A percentile compares a stretch with the other conserved stretches of the same genome.
phyloP scores from a whole-genome alignment of 2,113 vertebrate genomes.

The Hyla sarda region DNA sequence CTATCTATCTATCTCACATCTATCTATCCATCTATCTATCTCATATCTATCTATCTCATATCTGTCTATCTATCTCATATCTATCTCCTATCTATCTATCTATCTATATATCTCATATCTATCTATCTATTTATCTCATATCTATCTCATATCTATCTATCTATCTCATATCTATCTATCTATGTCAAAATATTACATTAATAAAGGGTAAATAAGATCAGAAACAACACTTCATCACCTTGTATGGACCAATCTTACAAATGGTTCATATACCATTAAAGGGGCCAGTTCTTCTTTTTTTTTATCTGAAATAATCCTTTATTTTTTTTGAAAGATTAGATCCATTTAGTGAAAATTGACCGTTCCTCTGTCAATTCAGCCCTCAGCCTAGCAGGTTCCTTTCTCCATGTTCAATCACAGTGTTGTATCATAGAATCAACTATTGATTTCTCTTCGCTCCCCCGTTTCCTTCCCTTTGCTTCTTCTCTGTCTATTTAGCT shows the following conservation, averaged over 20 bases:
- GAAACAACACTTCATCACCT: not conserved
- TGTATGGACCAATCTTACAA: not conserved
- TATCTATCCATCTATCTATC: no score
- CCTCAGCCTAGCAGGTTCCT: not conserved
- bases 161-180: not conserved
- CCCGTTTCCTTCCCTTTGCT: not conserved
- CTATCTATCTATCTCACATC: no score
- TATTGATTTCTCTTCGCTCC: slow-evolving; percentile 16
- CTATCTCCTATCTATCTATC: no score
- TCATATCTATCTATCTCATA: no score
- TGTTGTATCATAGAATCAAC: slow-evolving; percentile 16
- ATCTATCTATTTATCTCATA: no score
- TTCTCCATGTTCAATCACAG: slow-evolving; percentile 21
- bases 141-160: slow-evolving; percentile 15
- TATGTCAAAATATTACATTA: not conserved
- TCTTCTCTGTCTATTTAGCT: slow-evolving; percentile 18
- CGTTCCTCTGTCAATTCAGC: not conserved
- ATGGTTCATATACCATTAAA: not conserved
- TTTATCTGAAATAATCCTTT: not conserved
- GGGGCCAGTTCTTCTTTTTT: not conserved
- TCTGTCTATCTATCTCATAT: no score
- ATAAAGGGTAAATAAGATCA: not conserved
- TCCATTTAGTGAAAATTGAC: slow-evolving; percentile 29
- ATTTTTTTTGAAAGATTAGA: slow-evolving; percentile 7
- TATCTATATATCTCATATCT: no score